Base-by-base conservation (phyloP, 2,113 vertebrate genomes). In the Rhadina sibilatrix region DNA sequence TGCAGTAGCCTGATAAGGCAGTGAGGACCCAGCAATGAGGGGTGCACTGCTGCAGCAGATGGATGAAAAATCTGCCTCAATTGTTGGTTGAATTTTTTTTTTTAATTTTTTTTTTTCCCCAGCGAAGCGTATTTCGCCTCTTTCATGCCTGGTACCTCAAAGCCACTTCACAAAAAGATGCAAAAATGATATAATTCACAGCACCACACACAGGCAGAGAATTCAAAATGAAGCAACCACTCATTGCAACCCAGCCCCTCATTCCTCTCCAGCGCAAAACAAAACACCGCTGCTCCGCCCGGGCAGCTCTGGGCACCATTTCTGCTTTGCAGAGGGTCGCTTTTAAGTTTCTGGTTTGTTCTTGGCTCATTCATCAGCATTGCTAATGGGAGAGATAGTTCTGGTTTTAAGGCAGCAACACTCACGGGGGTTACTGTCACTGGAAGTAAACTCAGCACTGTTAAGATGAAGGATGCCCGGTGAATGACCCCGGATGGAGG, bases 401-500 rank as follows among this genome's bases (percentile, higher is more conserved):
- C 52, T 94, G 83, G 83, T 90, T 88, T 83, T 88, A 90, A 93
- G 61, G 88, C 89, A 92, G 76, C 78, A 75, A 31, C 66, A 57
- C 87, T 97, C 87, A n/a, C 18, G 61, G 82, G 87, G 78, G 75
- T 88, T 91, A 76, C 31, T 96, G 95, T 86, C 89, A 76, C 47
- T 94, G 85, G 83, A 74, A 93, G 93, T 93, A 92, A 97, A 97
- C 89, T 91, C 93, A 69, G 81, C 5, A 2, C 8, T 5, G 91
- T 64, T 90, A 88, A 94, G 78, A 95, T 90, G 84, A 97, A 96
- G 94, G 89, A 95, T 94, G 91, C 86, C 90, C 78, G 40, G 87
- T 2, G 1, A 77, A 77, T 90, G 95, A 97, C 97, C 95, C 90
- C 59, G 5, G 83, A 61, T 24, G 54, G 72, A 77, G 93, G 90